Conservation (phyloP, 2,888 invertebrate genomes). For the Drosophila setosimentum region DNA sequence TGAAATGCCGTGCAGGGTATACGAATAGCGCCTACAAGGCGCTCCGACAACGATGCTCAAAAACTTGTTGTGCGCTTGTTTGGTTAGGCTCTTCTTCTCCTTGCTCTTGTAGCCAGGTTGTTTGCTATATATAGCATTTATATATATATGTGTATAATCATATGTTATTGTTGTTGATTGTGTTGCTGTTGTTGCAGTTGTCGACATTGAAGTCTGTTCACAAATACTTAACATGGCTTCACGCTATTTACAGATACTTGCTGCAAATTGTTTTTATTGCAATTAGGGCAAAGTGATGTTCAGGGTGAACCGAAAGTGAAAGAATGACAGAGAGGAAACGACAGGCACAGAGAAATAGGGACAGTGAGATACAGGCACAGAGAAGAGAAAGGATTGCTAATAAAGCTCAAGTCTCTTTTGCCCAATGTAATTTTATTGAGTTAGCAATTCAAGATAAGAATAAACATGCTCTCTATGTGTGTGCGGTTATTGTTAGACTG, state of each 20-base stretch:
- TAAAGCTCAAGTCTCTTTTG: slow-evolving; percentile 37
- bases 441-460: slow-evolving; percentile 47
- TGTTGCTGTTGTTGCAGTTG: slow-evolving; percentile 33
- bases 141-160: slow-evolving; percentile 18
- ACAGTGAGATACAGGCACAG: not conserved
- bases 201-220: slow-evolving; percentile 60
- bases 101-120: slow-evolving; percentile 37
- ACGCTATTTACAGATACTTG: slow-evolving; percentile 66
- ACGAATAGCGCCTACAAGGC: slow-evolving; percentile 29
- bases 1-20: slow-evolving; percentile 17
- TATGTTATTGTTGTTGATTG: slow-evolving; percentile 18
- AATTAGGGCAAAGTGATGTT: slow-evolving; percentile 48
- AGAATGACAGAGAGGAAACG: not conserved
- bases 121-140: slow-evolving; percentile 29
- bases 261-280: slow-evolving; percentile 70
- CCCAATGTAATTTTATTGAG: slow-evolving; percentile 48
- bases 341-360: not conserved
- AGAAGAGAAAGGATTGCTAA: slow-evolving; percentile 36
- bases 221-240: slow-evolving; percentile 66
- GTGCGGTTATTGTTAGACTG: slow-evolving; percentile 24
- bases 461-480: slow-evolving; percentile 35
- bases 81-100: slow-evolving; percentile 44
- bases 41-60: slow-evolving; percentile 57
- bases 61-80: slow-evolving; percentile 63
- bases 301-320: not conserved